Evolutionary conservation across 2,797 vertebrate species (phyloP), one percentile per base, ranked within the genome.

Genomic region (Pantherophis alleghaniensis): DNA sequence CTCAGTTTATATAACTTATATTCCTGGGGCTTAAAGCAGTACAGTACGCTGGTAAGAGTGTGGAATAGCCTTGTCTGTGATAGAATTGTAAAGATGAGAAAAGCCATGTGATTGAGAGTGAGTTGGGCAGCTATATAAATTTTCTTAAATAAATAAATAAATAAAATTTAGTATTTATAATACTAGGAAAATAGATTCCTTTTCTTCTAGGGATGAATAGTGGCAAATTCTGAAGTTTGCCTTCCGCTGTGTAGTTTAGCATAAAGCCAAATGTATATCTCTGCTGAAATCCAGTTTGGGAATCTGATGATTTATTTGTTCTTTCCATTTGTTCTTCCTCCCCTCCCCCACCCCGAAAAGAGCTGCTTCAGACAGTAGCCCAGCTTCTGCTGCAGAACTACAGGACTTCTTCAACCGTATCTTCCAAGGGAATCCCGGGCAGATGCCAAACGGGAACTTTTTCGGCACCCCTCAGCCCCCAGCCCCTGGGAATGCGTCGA

Each of bases 351-450:
- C 51, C 2, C 53, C 4, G 1, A 12, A 42, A 91, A 93, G 88
- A 90, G 95, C 98, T 1, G 91, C 98, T 7, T 95, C 98, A 90
- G 98, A 99, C 89, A 61, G 97, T 26, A 95, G 97, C 69, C 97
- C 98, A 0, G 94, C 97, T 86, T 98, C 98, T 28, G 98, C 98
- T 0, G 98, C 98, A 0, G 98, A 99, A 91, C 95, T 99, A 86
- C 98, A 99, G 96, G 98, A 99, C 95, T 98, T 99, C 97, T 98
- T 99, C 95, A 98, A 97, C 95, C 97, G 98, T 90, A 98, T 99
- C 96, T 99, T 99, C 96, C 98, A 99, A 97, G 98, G 98, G 74
- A 97, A 98, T 92, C 97, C 98, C 5, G 98, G 96, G 14, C 97
- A 98, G 93, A 97, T 98, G 97, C 97, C 98, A 18, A 99, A 98